These are phyloP conservation scores for Nyctalus aviator DNA, from an alignment of 2,797 vertebrate species.

Conservation along the genomic window DNA sequence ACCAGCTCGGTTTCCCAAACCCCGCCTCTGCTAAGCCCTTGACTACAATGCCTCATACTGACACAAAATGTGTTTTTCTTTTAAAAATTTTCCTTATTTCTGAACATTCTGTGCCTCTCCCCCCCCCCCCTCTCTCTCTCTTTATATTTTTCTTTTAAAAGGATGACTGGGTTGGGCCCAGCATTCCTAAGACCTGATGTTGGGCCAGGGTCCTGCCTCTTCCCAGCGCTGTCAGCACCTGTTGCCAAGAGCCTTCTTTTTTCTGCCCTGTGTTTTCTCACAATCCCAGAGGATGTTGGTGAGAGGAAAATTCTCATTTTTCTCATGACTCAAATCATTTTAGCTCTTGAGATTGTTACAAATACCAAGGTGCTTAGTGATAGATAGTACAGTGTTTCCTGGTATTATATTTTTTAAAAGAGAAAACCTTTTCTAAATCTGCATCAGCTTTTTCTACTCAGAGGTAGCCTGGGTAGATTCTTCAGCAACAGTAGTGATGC, in stretches of 20 bases:
- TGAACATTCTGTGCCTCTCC: constrained; percentile 50
- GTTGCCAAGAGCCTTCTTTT: neutral
- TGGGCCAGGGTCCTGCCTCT: neutral
- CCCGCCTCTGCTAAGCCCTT: neutral
- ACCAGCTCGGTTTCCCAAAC: neutral
- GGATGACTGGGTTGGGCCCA: neutral
- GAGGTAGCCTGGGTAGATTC: neutral
- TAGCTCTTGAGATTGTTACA: constrained; percentile 29
- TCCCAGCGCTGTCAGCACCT: neutral
- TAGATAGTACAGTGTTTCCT: constrained; percentile 7
- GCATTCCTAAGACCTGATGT: constrained; percentile 56
- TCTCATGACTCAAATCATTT: constrained; percentile 42
- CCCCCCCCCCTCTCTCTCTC: neutral
- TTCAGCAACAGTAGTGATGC: neutral
- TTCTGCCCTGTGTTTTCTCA: neutral
- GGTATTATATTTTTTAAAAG: neutral
- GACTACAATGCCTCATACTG: neutral
- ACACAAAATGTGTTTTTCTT: neutral
- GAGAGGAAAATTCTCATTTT: constrained; percentile 40
- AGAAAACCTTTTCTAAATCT: constrained; percentile 24
- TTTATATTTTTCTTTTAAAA: neutral
- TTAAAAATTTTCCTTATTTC: neutral
- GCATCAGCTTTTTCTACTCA: neutral
- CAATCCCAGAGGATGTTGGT: constrained; percentile 24
- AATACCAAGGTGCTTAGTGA: constrained; percentile 30